A percentile compares a stretch with the other conserved stretches of the same genome.
Conservation (phyloP, 2,797 vertebrate genomes). For the Podarcis lilfordi region DNA sequence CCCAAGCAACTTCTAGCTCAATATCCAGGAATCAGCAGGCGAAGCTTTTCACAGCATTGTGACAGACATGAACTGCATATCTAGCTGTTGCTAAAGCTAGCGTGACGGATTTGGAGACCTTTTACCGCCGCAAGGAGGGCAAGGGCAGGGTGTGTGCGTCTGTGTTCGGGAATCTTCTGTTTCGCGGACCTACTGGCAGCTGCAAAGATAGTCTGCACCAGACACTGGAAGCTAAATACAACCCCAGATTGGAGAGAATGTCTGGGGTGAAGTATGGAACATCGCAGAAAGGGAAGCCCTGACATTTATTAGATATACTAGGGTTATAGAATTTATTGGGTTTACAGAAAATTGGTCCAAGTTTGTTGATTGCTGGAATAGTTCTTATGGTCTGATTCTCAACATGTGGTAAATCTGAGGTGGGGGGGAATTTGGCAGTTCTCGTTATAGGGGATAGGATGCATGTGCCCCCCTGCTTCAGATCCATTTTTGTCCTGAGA, state of each 20-base stretch:
- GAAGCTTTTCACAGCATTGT: not conserved
- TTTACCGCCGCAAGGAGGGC: too few relatives aligned
- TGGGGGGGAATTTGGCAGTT: not conserved
- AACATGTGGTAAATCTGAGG: not conserved
- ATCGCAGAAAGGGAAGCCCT: not conserved
- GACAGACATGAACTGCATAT: not conserved
- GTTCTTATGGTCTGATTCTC: not conserved
- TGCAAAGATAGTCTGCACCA: not conserved
- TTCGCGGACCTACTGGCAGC: too few relatives aligned
- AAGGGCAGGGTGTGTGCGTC: too few relatives aligned
- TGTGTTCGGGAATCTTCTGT: too few relatives aligned
- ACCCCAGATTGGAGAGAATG: not conserved
- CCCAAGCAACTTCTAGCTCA: too few relatives aligned
- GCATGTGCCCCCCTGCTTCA: not conserved
- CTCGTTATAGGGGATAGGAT: not conserved
- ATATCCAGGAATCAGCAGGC: too few relatives aligned
- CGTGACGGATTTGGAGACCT: too few relatives aligned
- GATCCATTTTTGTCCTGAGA: not conserved
- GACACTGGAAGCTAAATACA: not conserved
- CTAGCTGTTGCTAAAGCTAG: not conserved
- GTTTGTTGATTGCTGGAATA: not conserved
- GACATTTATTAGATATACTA: not conserved
- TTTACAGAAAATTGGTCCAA: not conserved
- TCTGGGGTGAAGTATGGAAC: not conserved
- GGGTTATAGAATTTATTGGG: not conserved